phyloP scores from a whole-genome alignment of 2,888 invertebrate genomes.

The Molorchus minor region DNA sequence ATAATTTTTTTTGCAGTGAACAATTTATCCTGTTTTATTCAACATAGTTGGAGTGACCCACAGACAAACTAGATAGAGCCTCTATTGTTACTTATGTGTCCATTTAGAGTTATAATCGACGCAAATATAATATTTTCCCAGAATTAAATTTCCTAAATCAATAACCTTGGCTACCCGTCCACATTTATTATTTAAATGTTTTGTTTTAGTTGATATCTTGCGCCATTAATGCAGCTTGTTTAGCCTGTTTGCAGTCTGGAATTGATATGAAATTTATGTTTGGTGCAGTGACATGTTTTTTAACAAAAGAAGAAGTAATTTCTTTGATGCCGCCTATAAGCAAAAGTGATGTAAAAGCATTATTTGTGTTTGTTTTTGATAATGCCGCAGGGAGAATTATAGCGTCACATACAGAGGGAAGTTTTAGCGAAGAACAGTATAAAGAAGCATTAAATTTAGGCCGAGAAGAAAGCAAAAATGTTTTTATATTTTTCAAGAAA shows the following conservation, averaged over 20 bases:
- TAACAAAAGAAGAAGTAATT: constrained; percentile 68
- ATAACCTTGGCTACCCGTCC: no score
- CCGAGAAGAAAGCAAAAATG: constrained; percentile 71
- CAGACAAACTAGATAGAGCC: no score
- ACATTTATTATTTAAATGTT: no score
- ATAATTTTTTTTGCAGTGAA: no score
- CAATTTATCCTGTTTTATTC: no score
- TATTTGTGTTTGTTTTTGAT: constrained; percentile 80
- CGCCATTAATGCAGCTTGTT: constrained; percentile 82
- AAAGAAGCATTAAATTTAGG: constrained; percentile 73
- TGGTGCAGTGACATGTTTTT: constrained; percentile 80
- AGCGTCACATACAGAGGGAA: constrained; percentile 76
- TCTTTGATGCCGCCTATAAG: constrained; percentile 57
- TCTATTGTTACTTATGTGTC: no score
- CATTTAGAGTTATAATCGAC: no score
- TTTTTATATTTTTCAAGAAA: constrained; percentile 79
- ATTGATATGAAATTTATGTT: constrained; percentile 84
- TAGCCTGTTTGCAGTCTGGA: constrained; percentile 84
- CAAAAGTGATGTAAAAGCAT: constrained; percentile 67
- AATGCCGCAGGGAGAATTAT: constrained; percentile 68
- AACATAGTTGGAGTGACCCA: no score
- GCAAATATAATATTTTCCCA: no score
- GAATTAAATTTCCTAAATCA: no score
- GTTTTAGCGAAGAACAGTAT: constrained; percentile 73
- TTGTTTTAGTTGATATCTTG: constrained; percentile 76